Evolutionary conservation across 2,113 vertebrate genomes (phyloP).

Genomic region (Poeciliopsis retropinna): DNA sequence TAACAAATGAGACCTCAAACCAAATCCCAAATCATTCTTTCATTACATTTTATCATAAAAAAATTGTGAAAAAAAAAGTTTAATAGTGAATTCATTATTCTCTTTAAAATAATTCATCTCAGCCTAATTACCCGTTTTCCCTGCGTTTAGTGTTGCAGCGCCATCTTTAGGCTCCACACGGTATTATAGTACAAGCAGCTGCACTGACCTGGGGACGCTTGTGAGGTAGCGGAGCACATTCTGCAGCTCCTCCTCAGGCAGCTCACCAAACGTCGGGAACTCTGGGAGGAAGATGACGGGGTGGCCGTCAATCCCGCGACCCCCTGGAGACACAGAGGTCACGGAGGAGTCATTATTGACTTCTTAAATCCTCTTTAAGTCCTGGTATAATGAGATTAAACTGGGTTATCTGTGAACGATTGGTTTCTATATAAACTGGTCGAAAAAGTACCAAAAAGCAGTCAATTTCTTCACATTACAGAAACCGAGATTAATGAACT

Average conservation of each 20-base stretch:
- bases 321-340: conserved; percentile 79
- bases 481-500: too few species aligned
- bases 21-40: neutral
- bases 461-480: neutral
- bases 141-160: conserved; percentile 24
- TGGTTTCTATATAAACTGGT: neutral
- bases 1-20: neutral
- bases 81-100: neutral
- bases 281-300: conserved; percentile 95
- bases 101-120: conserved; percentile 4
- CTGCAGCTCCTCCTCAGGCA: conserved; percentile 90
- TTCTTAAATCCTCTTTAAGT: neutral
- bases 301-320: conserved; percentile 87
- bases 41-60: neutral
- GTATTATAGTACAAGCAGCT: conserved; percentile 17
- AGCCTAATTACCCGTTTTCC: conserved; percentile 4
- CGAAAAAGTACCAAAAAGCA: neutral
- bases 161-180: conserved; percentile 28
- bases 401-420: neutral
- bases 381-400: neutral
- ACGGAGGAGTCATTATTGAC: neutral
- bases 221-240: conserved; percentile 93
- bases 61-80: neutral
- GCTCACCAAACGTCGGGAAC: conserved; percentile 88
- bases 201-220: conserved; percentile 87